Evolutionary conservation across 2,888 invertebrate species (phyloP), one percentile per base, ranked within the genome.

Genomic region (Machimus atricapillus): DNA sequence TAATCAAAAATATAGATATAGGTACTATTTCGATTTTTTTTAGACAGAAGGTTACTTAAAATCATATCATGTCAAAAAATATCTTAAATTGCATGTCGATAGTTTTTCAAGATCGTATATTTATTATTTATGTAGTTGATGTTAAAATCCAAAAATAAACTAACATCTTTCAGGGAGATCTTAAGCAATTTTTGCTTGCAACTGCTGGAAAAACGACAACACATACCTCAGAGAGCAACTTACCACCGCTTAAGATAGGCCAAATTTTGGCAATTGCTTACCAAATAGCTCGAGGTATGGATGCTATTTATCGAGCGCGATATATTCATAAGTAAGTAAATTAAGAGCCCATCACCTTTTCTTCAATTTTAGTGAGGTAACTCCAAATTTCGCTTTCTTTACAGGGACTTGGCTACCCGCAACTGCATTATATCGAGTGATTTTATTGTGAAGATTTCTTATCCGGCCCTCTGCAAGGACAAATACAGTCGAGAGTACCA

Each of bases 401-500:
- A 1, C 91, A 95, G 94, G 90, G 98, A 99, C 93, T 94, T 99
- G 90, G 97, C 98, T 1, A 96, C 98, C 0, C 95, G 98, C 19
- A 98, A 98, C 93, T 97, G 98, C 91, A 94, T 98, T 87, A 96
- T 98, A 87, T 96, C 97, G 0, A 96, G 97, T 27, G 95, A 95
- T 89, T 94, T 98, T 43, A 91, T 91, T 88, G 95, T 98, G 37
- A 98, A 98, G 93, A 94, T 98, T 87, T 96, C 97, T 1, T 94
- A 95, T 92, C 95, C 96, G 0, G 96, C 96, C 52, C 94, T 97
- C 89, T 96, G 95, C 52, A 95, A 96, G 90, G 98, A 97, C 89
- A 97, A 97, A 0, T 97, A 98, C 92, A 96, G 96, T 76, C 96
- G 96, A 89, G 98, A 99, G 91, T 99, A 98, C 93, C 97, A 95